phyloP scores from a whole-genome alignment of 2,888 invertebrate species.

The Serripes groenlandicus region DNA sequence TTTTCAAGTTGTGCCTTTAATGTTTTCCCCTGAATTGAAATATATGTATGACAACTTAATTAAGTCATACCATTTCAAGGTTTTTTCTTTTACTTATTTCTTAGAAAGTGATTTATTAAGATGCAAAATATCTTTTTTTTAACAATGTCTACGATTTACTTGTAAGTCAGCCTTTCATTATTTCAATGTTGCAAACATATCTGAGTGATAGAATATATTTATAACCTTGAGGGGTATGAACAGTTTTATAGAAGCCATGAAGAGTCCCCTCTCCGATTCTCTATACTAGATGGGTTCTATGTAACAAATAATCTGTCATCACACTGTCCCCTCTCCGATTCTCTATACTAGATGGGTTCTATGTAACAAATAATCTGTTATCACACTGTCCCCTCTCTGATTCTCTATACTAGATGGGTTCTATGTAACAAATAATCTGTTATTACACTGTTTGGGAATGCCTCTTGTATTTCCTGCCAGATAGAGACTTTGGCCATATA shows the following conservation, averaged over 20 bases:
- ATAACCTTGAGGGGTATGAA: constrained; percentile 81
- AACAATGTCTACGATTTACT: no score
- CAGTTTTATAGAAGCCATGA: constrained; percentile 72
- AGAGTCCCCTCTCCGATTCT: constrained; percentile 68
- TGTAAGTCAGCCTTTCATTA: constrained; percentile 83
- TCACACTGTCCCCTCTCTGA: constrained; percentile 52
- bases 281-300: constrained; percentile 83
- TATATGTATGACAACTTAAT: no score
- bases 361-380: constrained; percentile 81
- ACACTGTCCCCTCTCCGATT: constrained; percentile 62
- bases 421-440: constrained; percentile 81
- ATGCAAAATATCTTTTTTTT: no score
- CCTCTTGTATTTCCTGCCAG: constrained; percentile 80
- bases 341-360: constrained; percentile 83
- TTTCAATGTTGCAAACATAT: constrained; percentile 79
- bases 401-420: constrained; percentile 83
- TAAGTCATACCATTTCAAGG: no score
- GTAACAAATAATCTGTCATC: constrained; percentile 81
- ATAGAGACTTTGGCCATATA: no score
- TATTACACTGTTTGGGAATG: constrained; percentile 82
- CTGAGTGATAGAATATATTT: constrained; percentile 73
- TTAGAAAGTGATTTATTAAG: no score
- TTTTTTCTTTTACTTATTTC: no score
- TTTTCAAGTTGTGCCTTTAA: no score
- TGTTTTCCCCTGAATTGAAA: no score